Percentiles rank a stretch among this genome's conserved stretches.
Evolutionary conservation across 2,113 vertebrate genomes (phyloP).

Genomic region (rabbit (Oryctolagus cuniculus)): DNA sequence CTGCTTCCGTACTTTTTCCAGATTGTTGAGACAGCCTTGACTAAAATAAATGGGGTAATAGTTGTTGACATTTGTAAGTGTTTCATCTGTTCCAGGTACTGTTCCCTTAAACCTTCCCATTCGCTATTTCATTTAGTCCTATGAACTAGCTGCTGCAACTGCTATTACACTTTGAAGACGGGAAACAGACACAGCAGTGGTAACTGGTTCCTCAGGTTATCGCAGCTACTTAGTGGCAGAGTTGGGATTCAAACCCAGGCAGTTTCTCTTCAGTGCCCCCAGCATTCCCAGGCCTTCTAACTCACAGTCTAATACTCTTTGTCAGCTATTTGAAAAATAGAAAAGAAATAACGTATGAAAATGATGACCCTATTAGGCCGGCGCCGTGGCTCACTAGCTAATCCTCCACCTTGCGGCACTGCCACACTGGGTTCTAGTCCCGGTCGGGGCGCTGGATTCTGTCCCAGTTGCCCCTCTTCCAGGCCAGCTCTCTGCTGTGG

Average conservation of each 20-base stretch:
- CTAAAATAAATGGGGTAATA: background rate
- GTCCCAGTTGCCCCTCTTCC: no score
- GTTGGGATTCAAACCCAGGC: background rate
- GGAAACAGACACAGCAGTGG: background rate
- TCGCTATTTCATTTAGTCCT: background rate
- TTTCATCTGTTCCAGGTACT: conserved; percentile 12
- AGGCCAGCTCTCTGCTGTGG: no score
- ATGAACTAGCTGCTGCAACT: background rate
- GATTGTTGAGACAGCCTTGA: background rate
- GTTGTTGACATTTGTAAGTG: background rate
- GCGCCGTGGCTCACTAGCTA: no score
- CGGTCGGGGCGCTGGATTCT: no score
- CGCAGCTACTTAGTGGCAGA: background rate
- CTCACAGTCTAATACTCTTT: background rate
- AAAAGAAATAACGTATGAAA: background rate
- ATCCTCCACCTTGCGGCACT: no score
- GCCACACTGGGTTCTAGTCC: no score
- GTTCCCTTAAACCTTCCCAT: background rate
- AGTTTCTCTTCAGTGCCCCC: background rate
- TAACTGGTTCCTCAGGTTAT: background rate
- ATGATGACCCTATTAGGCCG: background rate
- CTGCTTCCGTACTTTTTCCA: background rate
- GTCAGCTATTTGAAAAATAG: background rate
- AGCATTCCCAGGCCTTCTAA: background rate
- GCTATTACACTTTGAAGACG: background rate